Conservation (phyloP, 2,888 invertebrate genomes). For the Selenia dentaria region DNA sequence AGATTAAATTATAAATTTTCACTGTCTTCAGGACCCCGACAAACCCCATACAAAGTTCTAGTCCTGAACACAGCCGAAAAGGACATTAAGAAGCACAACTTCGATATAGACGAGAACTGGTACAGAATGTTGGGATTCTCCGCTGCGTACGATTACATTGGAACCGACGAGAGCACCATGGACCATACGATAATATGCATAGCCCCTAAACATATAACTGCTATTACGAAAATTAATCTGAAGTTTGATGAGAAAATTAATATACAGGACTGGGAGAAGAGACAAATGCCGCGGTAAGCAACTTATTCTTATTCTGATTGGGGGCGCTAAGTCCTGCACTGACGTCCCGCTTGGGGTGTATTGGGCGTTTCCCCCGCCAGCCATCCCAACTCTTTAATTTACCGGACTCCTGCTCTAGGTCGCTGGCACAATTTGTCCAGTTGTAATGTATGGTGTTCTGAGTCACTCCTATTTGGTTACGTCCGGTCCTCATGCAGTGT, state of each 20-base stretch:
- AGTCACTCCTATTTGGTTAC: too few relatives aligned
- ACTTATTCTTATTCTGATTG: too few relatives aligned
- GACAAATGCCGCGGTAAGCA: constrained; percentile 74
- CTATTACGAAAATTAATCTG: constrained; percentile 87
- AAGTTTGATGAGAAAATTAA: constrained; percentile 88
- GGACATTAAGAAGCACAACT: constrained; percentile 59
- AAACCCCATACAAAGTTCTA: constrained; percentile 86
- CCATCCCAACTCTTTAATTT: too few relatives aligned
- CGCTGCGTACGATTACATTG: constrained; percentile 82
- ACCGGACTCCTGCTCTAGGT: too few relatives aligned
- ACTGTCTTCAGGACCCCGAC: constrained; percentile 70
- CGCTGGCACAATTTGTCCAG: too few relatives aligned
- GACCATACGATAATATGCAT: constrained; percentile 89
- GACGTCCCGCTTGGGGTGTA: too few relatives aligned
- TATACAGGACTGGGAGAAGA: constrained; percentile 82
- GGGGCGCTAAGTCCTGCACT: too few relatives aligned
- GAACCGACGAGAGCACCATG: constrained; percentile 85
- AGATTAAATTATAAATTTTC: too few relatives aligned
- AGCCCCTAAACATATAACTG: constrained; percentile 86
- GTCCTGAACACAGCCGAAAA: constrained; percentile 82
- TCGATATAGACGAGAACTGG: constrained; percentile 86
- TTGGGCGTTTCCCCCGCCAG: too few relatives aligned
- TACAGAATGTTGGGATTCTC: constrained; percentile 88
- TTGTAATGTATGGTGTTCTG: too few relatives aligned
- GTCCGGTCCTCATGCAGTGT: too few relatives aligned